Evolutionary conservation across 2,888 invertebrate genomes (phyloP), one percentile per base, ranked within the genome.

Genomic region (Mythimna loreyi): DNA sequence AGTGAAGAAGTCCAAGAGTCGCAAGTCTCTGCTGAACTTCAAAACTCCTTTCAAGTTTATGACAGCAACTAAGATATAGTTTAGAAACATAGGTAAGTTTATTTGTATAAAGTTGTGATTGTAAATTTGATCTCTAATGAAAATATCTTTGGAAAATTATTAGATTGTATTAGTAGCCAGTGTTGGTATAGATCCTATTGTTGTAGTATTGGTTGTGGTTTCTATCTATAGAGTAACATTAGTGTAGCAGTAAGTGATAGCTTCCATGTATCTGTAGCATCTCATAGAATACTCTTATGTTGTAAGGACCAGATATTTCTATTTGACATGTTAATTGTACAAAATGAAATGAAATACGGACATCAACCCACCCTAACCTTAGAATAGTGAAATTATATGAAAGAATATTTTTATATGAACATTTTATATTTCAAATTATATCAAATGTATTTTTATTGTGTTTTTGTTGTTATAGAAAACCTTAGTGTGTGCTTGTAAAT

Each of bases 21-120:
- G 89, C 52, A 95, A 91, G 78, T 96, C 96, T 30, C 82, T 96
- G 71, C 82, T 96, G 43, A 92, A 92, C 55, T 96, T 96, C 72
- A 96, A 96, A 87, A 96, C 96, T 23, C 96, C 96, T 21, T 96
- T 96, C 69, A 96, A 95, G 77, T 96, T 96, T 65, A 93, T 92
- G 87, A 89, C 91, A 69, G 91, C 94, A 47, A 89, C 90, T 52
- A 94, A 92, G 87, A 91, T 92, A 58, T 93, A 89, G 62, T 71
- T 33, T 61, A 43, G 58, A 30, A 8, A 25, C 49, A 11, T 65
- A 66, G 47, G 16, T 62, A 43, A 68, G 53, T 65, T 50, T 52
- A 52, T 50, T 55, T 67, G 47, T 63, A 56, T 66, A 28, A 30
- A 49, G 47, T 73, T 79, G 77, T 83, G 75, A 82, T 78, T 79